phyloP scores from a whole-genome alignment of 2,113 vertebrate species.

The Falco punctatus region DNA sequence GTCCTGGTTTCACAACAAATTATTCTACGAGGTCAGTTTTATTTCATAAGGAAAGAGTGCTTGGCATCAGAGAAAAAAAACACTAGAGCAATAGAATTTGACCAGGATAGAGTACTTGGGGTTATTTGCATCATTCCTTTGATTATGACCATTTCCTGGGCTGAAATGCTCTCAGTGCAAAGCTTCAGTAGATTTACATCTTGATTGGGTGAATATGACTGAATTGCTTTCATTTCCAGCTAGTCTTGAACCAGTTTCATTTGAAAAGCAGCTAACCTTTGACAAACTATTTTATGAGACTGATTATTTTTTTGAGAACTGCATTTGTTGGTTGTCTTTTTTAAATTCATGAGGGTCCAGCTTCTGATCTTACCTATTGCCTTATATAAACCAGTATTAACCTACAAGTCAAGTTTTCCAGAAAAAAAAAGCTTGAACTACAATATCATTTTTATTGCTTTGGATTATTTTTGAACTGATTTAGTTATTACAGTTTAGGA shows the following conservation, averaged over 20 bases:
- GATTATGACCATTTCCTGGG: neutral
- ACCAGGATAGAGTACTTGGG: neutral
- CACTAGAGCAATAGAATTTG: neutral
- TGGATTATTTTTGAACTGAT: neutral
- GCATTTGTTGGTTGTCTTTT: neutral
- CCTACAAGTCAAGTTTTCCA: neutral
- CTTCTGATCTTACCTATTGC: neutral
- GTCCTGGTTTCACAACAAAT: conserved; percentile 84
- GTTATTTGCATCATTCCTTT: neutral
- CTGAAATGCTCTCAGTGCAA: neutral
- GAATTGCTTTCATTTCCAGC: neutral
- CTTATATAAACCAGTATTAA: neutral
- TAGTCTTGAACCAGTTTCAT: neutral
- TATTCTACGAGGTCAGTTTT: conserved; percentile 80
- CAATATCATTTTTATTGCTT: neutral
- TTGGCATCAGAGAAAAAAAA: neutral
- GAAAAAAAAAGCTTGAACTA: neutral
- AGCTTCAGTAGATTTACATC: neutral
- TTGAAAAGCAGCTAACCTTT: neutral
- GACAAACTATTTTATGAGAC: neutral
- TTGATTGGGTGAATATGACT: neutral
- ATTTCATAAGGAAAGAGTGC: neutral
- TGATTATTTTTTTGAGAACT: neutral
- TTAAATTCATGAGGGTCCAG: neutral
- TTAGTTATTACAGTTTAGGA: neutral